A percentile compares a stretch with the other conserved stretches of the same genome.
Conservation (phyloP, 2,113 vertebrate genomes). For the Lathamus discolor region DNA sequence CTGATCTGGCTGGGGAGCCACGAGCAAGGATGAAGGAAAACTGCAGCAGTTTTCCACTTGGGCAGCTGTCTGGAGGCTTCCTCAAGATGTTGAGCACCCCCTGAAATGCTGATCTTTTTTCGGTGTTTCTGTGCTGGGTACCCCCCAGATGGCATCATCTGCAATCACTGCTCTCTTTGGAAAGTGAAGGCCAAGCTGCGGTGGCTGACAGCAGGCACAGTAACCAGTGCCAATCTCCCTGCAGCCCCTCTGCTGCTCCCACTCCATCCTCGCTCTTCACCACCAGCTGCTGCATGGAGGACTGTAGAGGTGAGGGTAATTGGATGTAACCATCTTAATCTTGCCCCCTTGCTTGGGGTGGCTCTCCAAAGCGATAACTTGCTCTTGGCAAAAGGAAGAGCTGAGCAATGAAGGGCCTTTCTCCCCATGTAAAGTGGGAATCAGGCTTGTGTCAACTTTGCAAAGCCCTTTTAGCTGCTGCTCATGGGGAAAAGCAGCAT, state of each 20-base stretch:
- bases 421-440: not conserved
- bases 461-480: not conserved
- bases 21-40: not conserved
- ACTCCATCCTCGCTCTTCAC: not conserved
- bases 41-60: not conserved
- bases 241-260: not conserved
- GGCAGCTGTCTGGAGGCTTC: not conserved
- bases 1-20: not conserved
- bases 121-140: not conserved
- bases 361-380: not conserved
- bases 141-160: not conserved
- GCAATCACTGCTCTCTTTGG: not conserved
- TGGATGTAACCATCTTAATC: not conserved
- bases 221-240: not conserved
- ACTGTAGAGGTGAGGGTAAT: not conserved
- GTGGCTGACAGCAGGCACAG: not conserved
- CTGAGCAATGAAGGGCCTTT: not conserved
- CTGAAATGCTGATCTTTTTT: not conserved
- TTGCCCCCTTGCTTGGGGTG: not conserved
- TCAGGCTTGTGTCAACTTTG: accelerated
- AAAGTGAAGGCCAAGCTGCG: not conserved
- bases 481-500: not conserved
- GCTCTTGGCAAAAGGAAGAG: not conserved
- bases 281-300: not conserved
- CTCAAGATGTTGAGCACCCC: not conserved